Conservation (phyloP, 2,797 vertebrate species). For the Pipistrellus nathusii region DNA sequence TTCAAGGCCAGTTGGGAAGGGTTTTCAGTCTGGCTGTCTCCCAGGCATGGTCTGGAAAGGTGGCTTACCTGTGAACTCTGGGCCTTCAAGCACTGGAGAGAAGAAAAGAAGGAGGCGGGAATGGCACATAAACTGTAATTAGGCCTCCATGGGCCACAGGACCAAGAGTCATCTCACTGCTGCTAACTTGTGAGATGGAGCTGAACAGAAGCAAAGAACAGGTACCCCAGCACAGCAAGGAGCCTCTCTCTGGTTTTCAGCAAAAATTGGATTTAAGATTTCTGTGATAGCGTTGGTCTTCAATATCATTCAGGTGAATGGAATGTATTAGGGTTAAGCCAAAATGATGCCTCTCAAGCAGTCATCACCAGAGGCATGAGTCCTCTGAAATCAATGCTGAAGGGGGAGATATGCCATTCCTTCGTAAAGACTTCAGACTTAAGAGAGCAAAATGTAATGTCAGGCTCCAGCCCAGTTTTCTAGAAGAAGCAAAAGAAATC, state of each 20-base stretch:
- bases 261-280: neutral
- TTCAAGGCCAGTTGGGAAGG: neutral
- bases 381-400: neutral
- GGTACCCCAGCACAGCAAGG: neutral
- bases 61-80: neutral
- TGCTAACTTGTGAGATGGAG: neutral
- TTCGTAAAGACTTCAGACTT: neutral
- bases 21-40: neutral
- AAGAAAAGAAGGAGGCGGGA: too few relatives aligned
- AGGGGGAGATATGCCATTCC: neutral
- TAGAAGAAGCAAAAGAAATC: conserved; percentile 47
- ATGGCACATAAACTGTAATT: neutral
- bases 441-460: neutral
- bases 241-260: neutral
- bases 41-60: neutral
- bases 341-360: neutral
- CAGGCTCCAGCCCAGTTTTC: neutral
- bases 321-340: neutral
- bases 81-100: neutral
- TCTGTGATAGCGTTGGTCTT: neutral
- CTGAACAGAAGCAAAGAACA: neutral
- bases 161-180: neutral
- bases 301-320: neutral
- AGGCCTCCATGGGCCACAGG: neutral
- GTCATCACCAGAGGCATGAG: neutral